Evolutionary conservation across 92 coral and sea anemone genomes (phyloP), one percentile per base, ranked within the genome.

Genomic region (Muricea muricata): DNA sequence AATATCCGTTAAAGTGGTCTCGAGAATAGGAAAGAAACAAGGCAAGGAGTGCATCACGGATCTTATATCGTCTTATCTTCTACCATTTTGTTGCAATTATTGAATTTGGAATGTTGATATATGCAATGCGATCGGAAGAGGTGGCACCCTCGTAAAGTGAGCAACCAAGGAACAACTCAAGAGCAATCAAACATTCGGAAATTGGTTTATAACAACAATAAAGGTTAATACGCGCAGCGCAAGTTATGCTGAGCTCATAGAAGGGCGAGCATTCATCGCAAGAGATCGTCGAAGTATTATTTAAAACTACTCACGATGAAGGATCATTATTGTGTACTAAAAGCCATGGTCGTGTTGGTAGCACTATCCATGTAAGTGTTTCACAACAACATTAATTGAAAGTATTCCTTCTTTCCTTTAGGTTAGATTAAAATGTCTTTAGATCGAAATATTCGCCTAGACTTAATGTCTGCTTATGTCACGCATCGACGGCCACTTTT

Each of bases 211-310:
- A 54, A 23, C 1, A 60, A 60, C 33, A n/a, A 9, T 37, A 9
- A 9, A 4, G 4, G 42, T 63, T 63, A 26, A 63, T 28, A 63
- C 15, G 70, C 70, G 70, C 70, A 63, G 37, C 70, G 70, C 70
- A 29, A 63, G 70, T 39, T 26, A 63, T 63, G 70, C 65, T 21
- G 21, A 63, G 70, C 70, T 63, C 70, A 63, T 29, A 63, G 14
- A 25, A 32, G 18, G 37, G 37, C 37, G 70, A 28, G 37, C 12
- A 20, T 52, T 52, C 6, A 63, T 30, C 70, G 70, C 12, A 30
- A 63, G 70, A 28, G 15, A 26, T 32, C 13, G 3, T 30, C 37
- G 18, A 26, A 52, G 60, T 63, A 63, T 30, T 30, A 28, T 28
- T 63, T 7, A 10, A 32, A 63, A 30, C 70, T 28, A 28, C 37